These are phyloP conservation scores for Bradypodion pumilum DNA, from an alignment of 2,797 vertebrate species.

Conservation along the genomic window DNA sequence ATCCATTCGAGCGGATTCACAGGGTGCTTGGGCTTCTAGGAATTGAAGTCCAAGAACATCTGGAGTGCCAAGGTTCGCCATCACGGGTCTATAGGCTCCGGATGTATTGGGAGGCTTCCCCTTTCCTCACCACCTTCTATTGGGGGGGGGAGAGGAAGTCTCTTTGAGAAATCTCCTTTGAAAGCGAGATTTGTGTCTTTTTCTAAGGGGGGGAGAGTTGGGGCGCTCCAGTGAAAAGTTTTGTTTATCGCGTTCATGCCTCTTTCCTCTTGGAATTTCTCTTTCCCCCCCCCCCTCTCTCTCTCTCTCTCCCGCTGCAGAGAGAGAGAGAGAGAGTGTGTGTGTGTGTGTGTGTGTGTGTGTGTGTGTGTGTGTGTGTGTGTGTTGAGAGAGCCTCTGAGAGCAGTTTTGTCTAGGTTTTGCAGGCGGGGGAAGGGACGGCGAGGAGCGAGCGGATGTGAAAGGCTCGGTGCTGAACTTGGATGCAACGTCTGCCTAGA, in stretches of 20 bases:
- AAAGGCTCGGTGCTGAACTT: slow-evolving; percentile 74
- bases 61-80: too few relatives aligned
- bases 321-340: too few relatives aligned
- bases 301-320: too few relatives aligned
- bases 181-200: not conserved
- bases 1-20: too few relatives aligned
- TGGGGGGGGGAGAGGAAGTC: not conserved
- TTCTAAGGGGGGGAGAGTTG: too few relatives aligned
- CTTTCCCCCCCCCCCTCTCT: too few relatives aligned
- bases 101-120: not conserved
- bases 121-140: not conserved
- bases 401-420: slow-evolving; percentile 10
- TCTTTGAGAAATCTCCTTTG: slow-evolving; percentile 1
- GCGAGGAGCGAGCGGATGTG: slow-evolving; percentile 61
- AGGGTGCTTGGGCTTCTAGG: too few relatives aligned
- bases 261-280: not conserved
- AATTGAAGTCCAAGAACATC: too few relatives aligned
- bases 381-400: not conserved
- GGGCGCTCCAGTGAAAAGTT: not conserved
- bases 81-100: too few relatives aligned
- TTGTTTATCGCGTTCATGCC: not conserved
- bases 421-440: slow-evolving; percentile 36
- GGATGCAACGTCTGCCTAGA: slow-evolving; percentile 76
- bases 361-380: not conserved
- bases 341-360: not conserved